Conservation (phyloP, 2,113 vertebrate genomes). For the Tretioscincus oriximinensis region DNA sequence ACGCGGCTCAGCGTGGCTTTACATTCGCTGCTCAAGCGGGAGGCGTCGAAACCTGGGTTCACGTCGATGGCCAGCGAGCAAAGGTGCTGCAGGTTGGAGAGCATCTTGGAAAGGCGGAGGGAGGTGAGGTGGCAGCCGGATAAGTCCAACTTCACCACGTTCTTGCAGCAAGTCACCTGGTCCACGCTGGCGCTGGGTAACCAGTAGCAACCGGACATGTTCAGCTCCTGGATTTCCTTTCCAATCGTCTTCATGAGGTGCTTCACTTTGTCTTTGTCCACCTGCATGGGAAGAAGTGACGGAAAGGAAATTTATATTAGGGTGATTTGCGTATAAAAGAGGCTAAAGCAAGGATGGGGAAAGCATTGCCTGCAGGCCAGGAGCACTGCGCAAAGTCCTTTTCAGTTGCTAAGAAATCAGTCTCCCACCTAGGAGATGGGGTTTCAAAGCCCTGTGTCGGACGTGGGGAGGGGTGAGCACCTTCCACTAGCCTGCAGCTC, state of each 20-base stretch:
- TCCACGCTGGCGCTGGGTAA: conserved; percentile 82
- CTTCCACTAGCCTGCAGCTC: no score
- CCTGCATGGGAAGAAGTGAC: conserved; percentile 68
- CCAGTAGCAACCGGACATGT: conserved; percentile 94
- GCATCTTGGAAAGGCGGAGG: conserved; percentile 86
- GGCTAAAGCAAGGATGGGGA: no score
- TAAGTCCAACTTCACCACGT: conserved; percentile 87
- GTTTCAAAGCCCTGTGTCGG: no score
- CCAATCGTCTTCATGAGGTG: conserved; percentile 79
- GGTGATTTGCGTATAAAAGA: no score
- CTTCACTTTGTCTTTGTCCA: conserved; percentile 80
- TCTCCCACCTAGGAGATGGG: no score
- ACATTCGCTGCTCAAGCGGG: conserved; percentile 86
- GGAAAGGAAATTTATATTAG: no score
- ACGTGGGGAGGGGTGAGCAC: no score
- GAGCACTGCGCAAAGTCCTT: no score
- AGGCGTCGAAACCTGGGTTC: conserved; percentile 81
- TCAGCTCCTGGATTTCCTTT: conserved; percentile 84
- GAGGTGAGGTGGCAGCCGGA: conserved; percentile 88
- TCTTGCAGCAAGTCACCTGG: conserved; percentile 80
- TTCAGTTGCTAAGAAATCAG: no score
- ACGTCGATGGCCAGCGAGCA: conserved; percentile 89
- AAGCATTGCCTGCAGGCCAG: no score
- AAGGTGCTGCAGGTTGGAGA: conserved; percentile 81
- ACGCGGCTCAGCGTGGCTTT: conserved; percentile 87